A percentile compares a stretch with the other conserved stretches of the same genome.
Evolutionary conservation across 2,797 vertebrate species (phyloP).

Genomic region (Bradypodion ventrale): DNA sequence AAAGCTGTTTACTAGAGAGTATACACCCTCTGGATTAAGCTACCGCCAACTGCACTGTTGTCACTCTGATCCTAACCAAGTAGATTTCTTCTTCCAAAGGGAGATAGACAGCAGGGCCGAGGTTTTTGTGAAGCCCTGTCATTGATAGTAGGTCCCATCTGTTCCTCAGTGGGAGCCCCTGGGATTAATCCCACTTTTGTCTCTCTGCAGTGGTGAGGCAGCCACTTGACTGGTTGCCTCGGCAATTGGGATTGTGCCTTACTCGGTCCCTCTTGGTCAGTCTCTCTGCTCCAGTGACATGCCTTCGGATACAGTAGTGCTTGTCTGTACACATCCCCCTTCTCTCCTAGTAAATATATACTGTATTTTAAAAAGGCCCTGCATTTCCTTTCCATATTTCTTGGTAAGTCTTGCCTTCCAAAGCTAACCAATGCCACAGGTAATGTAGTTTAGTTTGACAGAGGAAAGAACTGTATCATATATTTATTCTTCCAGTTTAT

Average conservation of each 20-base stretch:
- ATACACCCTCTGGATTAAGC: not conserved
- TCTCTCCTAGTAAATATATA: not conserved
- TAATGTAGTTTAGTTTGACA: not conserved
- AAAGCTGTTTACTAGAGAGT: not conserved
- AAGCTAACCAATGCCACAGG: not conserved
- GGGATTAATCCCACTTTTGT: slow-evolving; percentile 12
- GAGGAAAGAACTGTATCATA: not conserved
- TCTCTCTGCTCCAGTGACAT: not conserved
- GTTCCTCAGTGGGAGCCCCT: not conserved
- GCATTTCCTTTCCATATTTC: not conserved
- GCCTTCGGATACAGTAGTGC: not conserved
- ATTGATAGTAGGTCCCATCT: slow-evolving; percentile 27
- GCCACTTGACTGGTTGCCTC: not conserved
- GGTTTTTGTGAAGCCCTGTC: slow-evolving; percentile 3
- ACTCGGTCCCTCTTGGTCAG: not conserved
- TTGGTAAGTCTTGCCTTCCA: not conserved
- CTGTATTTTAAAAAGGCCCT: no score
- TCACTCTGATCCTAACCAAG: not conserved
- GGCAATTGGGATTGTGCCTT: not conserved
- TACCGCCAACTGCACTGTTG: not conserved
- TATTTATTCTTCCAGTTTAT: not conserved
- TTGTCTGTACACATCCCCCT: not conserved
- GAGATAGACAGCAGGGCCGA: not conserved
- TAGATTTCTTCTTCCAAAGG: not conserved
- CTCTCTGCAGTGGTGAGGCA: not conserved